phyloP scores from a whole-genome alignment of 2,113 vertebrate genomes.

The Gallinago media region DNA sequence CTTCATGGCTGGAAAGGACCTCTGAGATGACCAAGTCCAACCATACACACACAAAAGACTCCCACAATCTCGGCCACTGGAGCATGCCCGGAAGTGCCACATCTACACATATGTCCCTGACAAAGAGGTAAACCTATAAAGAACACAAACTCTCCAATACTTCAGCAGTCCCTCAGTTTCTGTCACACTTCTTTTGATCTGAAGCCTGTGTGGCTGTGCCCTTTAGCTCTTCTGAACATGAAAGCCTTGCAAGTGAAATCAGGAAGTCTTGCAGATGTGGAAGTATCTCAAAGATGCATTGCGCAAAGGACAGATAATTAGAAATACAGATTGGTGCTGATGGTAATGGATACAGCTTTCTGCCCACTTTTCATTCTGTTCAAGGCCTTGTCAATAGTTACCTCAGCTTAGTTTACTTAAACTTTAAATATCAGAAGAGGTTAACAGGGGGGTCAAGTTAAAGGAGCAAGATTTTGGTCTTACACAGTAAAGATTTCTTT shows the following conservation, averaged over 20 bases:
- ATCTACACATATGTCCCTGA: too few species aligned
- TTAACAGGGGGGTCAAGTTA: background rate
- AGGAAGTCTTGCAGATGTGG: background rate
- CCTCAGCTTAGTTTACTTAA: background rate
- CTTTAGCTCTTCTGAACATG: background rate
- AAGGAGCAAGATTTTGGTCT: background rate
- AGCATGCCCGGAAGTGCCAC: too few species aligned
- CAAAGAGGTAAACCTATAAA: background rate
- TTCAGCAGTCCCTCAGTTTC: background rate
- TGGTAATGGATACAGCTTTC: background rate
- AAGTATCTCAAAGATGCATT: background rate
- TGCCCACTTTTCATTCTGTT: background rate
- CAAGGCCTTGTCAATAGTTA: fast-evolving
- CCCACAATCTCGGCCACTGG: too few species aligned
- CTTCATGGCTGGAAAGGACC: too few species aligned
- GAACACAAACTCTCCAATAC: background rate
- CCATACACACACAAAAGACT: too few species aligned
- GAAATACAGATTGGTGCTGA: background rate
- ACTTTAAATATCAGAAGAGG: background rate
- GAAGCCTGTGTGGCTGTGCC: background rate
- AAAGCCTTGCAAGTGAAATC: background rate
- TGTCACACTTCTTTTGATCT: background rate
- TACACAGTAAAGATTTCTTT: background rate
- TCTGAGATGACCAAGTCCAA: too few species aligned
- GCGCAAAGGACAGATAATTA: background rate